Percentiles rank a stretch among this genome's conserved stretches.
These are phyloP conservation scores for Vulpes lagopus DNA, from an alignment of 2,113 vertebrate genomes.

Conservation along the genomic window DNA sequence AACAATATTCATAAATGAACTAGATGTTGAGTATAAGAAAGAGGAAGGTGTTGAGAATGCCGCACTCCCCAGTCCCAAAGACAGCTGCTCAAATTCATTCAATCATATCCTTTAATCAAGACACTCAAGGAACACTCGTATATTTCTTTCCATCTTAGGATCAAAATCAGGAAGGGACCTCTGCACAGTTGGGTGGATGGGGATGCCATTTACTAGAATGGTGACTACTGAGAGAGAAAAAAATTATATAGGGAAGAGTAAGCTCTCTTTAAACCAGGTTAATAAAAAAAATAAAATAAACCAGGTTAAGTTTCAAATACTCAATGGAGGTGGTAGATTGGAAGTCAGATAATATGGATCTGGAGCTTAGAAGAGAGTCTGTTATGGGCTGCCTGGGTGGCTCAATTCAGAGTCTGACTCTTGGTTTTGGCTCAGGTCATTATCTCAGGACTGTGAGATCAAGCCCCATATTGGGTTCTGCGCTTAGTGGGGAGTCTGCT, in stretches of 20 bases:
- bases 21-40: not conserved
- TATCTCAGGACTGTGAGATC: not conserved
- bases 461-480: not conserved
- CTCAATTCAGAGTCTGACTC: not conserved
- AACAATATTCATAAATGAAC: not conserved
- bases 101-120: not conserved
- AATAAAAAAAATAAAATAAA: too few species aligned
- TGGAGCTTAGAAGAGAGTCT: not conserved
- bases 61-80: not conserved
- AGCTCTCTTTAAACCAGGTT: not conserved
- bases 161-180: not conserved
- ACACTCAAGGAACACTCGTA: not conserved
- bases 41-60: not conserved
- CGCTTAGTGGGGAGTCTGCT: not conserved
- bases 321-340: not conserved
- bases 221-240: not conserved
- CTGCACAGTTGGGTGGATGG: not conserved
- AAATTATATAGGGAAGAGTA: not conserved
- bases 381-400: not conserved
- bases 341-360: not conserved
- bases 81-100: not conserved
- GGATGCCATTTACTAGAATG: not conserved
- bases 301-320: not conserved
- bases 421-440: not conserved
- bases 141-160: not conserved